Conservation (phyloP, 2,888 invertebrate species). For the Latrodectus hesperus region DNA sequence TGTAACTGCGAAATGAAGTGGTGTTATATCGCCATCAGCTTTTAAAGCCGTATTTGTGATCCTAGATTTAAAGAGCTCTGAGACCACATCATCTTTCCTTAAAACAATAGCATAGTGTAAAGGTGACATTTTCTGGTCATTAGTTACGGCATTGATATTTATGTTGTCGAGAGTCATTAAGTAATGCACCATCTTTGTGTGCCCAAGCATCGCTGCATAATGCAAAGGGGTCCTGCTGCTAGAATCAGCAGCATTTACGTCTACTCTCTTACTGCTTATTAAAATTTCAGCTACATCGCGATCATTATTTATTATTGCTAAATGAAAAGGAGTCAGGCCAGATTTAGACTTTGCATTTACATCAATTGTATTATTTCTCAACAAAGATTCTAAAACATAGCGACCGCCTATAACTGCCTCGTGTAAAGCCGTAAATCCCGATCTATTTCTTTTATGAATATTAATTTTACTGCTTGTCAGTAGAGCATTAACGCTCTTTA, state of each 20-base stretch:
- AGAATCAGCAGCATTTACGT: neutral
- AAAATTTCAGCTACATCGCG: neutral
- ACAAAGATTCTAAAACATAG: neutral
- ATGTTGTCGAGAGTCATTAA: neutral
- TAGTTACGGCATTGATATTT: neutral
- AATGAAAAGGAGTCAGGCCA: neutral
- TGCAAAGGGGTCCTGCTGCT: neutral
- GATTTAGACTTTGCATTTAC: neutral
- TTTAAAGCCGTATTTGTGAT: neutral
- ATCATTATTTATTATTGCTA: conserved; percentile 3
- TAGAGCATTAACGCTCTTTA: neutral
- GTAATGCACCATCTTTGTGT: neutral
- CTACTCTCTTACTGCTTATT: neutral
- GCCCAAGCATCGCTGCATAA: neutral
- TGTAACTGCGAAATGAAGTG: conserved; percentile 5
- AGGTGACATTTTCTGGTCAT: neutral
- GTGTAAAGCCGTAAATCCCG: conserved; percentile 1
- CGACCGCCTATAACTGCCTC: neutral
- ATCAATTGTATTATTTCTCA: neutral
- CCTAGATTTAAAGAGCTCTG: neutral
- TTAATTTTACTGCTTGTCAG: neutral
- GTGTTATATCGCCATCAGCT: neutral
- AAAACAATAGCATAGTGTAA: neutral
- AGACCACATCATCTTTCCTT: neutral
- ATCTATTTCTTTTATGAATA: neutral